A percentile compares a stretch with the other conserved stretches of the same genome.
phyloP scores from a whole-genome alignment of 1,140 invertebrate genomes.

The Scylla paramamosain region DNA sequence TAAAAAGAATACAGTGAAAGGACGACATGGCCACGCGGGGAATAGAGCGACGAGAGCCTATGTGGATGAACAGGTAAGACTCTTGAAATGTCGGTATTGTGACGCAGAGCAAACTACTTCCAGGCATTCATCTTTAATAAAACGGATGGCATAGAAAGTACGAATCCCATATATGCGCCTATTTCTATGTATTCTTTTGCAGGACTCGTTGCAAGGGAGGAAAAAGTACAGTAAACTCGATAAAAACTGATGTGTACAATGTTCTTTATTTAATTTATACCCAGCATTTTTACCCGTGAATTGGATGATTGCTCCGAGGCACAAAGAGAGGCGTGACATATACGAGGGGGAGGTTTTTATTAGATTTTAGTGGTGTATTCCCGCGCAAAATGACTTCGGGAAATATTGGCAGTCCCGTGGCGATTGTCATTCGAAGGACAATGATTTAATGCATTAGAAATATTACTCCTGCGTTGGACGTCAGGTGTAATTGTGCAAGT shows the following conservation, averaged over 20 bases:
- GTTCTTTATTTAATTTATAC: no score
- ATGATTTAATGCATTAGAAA: constrained; percentile 16
- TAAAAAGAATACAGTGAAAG: neutral
- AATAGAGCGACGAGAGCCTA: neutral
- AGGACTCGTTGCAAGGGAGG: neutral
- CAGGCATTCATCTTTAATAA: neutral
- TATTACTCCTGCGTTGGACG: neutral
- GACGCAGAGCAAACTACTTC: neutral
- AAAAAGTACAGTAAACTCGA: neutral
- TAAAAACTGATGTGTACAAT: no score
- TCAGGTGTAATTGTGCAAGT: neutral
- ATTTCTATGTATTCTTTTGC: no score
- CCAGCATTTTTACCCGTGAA: no score
- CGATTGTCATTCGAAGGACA: neutral
- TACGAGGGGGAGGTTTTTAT: no score
- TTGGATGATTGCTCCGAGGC: no score
- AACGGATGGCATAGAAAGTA: neutral
- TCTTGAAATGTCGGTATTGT: neutral
- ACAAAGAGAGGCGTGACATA: no score
- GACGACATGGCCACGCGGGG: neutral
- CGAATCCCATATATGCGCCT: neutral
- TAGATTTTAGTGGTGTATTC: neutral
- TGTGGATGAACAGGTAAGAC: neutral
- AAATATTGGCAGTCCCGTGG: neutral
- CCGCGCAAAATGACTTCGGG: neutral